Evolutionary conservation across 2,113 vertebrate species (phyloP).

Genomic region (Sardina pilchardus): DNA sequence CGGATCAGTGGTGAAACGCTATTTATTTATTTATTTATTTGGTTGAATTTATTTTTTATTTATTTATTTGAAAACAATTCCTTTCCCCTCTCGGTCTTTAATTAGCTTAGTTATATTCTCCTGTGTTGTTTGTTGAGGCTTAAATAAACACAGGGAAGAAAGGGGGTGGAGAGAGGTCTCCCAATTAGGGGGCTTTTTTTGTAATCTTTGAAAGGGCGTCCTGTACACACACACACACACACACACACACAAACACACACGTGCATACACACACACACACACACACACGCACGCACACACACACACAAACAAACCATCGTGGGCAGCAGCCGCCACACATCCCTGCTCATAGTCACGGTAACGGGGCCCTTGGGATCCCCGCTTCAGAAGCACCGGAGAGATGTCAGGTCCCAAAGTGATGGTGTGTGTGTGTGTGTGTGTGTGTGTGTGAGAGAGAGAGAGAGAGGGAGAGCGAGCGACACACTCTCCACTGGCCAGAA

Average conservation of each 20-base stretch:
- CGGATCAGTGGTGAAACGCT: background rate
- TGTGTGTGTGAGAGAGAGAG: slow-evolving; percentile 34
- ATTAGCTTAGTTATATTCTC: slow-evolving; percentile 42
- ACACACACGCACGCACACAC: slow-evolving; percentile 29
- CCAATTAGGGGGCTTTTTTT: slow-evolving; percentile 49
- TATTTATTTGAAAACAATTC: background rate
- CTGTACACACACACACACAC: slow-evolving; percentile 30
- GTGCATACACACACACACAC: slow-evolving; percentile 9
- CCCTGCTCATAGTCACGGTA: slow-evolving; percentile 68
- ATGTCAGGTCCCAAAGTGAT: slow-evolving; percentile 51
- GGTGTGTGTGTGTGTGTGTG: slow-evolving; percentile 35
- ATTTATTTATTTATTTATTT: background rate
- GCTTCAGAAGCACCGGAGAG: slow-evolving; percentile 54
- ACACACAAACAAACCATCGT: slow-evolving; percentile 31
- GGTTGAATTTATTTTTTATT: background rate
- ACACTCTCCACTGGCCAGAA: slow-evolving; percentile 30
- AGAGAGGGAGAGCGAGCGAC: slow-evolving; percentile 23
- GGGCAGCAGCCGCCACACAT: slow-evolving; percentile 47
- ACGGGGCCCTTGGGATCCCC: slow-evolving; percentile 67
- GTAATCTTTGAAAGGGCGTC: slow-evolving; percentile 14
- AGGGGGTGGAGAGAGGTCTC: slow-evolving; percentile 41
- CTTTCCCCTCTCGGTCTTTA: slow-evolving; percentile 29
- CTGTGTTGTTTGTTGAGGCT: slow-evolving; percentile 21
- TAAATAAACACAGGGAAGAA: slow-evolving; percentile 40
- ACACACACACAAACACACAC: slow-evolving; percentile 34